phyloP scores from a whole-genome alignment of 2,113 vertebrate genomes.

The Engraulis encrasicolus region DNA sequence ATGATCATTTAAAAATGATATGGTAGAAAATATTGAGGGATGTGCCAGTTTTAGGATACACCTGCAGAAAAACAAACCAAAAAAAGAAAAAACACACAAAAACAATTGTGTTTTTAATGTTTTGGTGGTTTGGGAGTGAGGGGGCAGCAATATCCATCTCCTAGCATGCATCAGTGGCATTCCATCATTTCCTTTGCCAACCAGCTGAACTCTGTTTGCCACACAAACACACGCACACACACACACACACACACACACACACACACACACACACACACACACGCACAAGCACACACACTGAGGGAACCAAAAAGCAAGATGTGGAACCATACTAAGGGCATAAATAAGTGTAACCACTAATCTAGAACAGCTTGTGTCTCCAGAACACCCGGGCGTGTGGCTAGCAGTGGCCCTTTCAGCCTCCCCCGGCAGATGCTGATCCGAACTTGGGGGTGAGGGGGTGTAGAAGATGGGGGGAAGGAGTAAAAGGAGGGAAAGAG shows the following conservation, averaged over 20 bases:
- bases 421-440: background rate
- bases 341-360: background rate
- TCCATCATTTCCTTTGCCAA: constrained; percentile 7
- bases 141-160: background rate
- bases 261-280: too few species aligned
- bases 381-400: background rate
- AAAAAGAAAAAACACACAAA: constrained; percentile 56
- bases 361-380: background rate
- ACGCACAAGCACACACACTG: too few species aligned
- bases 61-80: constrained; percentile 73
- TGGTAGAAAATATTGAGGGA: constrained; percentile 46
- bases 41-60: constrained; percentile 71
- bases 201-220: background rate
- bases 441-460: background rate
- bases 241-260: too few species aligned
- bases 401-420: background rate
- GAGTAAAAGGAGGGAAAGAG: too few species aligned
- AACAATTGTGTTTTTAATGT: constrained; percentile 62
- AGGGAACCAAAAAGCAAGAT: background rate
- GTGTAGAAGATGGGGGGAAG: too few species aligned
- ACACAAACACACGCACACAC: too few species aligned
- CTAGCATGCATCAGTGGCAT: constrained; percentile 10
- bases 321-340: background rate
- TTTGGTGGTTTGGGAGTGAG: background rate
- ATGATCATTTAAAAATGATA: constrained; percentile 34